Base-by-base conservation (phyloP, 2,888 invertebrate genomes). In the Phengaris alcon region DNA sequence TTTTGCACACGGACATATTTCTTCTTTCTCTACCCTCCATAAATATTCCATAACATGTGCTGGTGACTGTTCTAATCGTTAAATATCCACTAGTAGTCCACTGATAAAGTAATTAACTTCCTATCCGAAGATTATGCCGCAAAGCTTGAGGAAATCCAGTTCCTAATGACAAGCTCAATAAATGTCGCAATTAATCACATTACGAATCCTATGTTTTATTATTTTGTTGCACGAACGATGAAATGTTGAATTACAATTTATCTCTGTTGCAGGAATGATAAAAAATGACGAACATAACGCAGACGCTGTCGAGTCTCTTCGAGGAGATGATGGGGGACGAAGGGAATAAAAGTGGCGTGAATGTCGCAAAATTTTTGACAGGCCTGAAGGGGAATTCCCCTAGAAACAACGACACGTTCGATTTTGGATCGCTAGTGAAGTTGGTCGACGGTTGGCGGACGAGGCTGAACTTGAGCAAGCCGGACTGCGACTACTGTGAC, bases 401-500 rank as follows among this genome's bases (percentile, higher is more conserved):
- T 76, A 91, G 90, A 57, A 85, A 77, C 7, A 87, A 89, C 76
- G 91, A 91, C 12, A 83, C 86, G 0, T 77, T 91, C 48, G 93
- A 93, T 76, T 93, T 93, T 74, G 93, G 87, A 0, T 87, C 90
- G 6, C 77, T 93, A 54, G 88, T 93, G 22, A 90, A 88, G 77
- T 75, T 93, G 15, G 88, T 93, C 0, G 90, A 91, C 75, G 91
- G 90, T 0, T 87, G 88, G 85, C 81, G 89, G 59, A 87, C 80
- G 55, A 87, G 83, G 74, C 77, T 93, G 15, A 93, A 93, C 76
- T 78, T 92, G 52, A 90, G 88, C 0, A 90, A 88, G 76, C 77
- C 85, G 0, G 64, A 64, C 6, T 93, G 93, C 76, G 88, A 90
- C 78, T 95, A 95, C 85, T 96, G 96, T 80, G 94, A 94, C 64